Base-by-base conservation (phyloP, 1,140 invertebrate genomes). In the Chrysoperla carnea region DNA sequence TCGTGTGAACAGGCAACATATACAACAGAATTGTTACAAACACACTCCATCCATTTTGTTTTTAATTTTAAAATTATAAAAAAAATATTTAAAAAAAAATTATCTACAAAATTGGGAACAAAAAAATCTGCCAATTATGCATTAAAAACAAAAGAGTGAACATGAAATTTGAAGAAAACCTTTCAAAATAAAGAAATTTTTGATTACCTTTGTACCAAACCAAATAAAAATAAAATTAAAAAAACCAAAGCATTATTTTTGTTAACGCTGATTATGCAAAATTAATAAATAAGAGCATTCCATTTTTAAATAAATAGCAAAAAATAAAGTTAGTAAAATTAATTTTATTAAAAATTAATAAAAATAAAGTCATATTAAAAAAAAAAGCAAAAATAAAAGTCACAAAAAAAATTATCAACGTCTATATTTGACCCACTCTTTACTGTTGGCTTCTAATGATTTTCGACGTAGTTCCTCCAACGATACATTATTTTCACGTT, bases 401-500 rank as follows among this genome's bases (percentile, higher is more conserved):
- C 31, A 33, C 8, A 33, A 33, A 33, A 12, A 2, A 33, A 33
- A 33, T 9, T 11, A 6, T 33, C n/a, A 11, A 11, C 8, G n/a
- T 33, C n/a, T 9, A 33, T 11, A 33, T 23, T 23, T 11, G 2
- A 33, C 31, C n/a, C 31, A 33, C 31, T 33, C 82, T 73, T 85
- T 88, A 59, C 81, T 83, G 61, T 83, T 85, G 37, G 82, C 81
- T 62, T 90, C 86, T 48, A 90, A 67, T 52, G 80, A 84, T 54
- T 81, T 73, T 43, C 86, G 70, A 45, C 85, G 72, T 43, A 90
- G 66, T 57, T 90, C 86, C 55, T 89, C 86, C 47, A 91, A 73
- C 58, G 81, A 88, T 29, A 87, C 75, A 47, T 84, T 82, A 56
- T 85, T 86, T n/a, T 79, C 71, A 46, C 85, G 79, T 63, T 96